Evolutionary conservation across 2,797 vertebrate genomes (phyloP), one percentile per base, ranked within the genome.

Genomic region (Enteromius argenteus): DNA sequence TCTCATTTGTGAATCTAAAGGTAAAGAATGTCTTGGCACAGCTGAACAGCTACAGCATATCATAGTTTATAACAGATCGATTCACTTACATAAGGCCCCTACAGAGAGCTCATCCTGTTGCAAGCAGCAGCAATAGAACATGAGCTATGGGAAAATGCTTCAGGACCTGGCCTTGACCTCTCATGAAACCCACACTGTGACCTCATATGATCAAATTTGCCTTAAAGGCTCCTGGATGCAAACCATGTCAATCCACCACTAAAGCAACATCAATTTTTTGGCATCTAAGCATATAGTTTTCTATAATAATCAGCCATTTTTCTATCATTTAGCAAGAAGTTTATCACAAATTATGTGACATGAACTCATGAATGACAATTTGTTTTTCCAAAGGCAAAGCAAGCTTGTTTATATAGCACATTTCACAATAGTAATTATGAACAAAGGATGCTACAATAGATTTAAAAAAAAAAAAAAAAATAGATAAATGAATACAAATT

Each of bases 141-240:
- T 74, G 64, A 64, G 42, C 27, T 19, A 75, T 75, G 32, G n/a
- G 72, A 49, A 66, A 83, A 27, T 83, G 72, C 60, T 73, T 79
- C 37, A 42, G 15, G 17, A 42, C 42, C 42, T 53, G 56, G 49
- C 44, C n/a, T 30, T 53, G 68, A 62, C 76, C 72, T 71, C 23
- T 79, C 7, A 53, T 66, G 6, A 53, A 84, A 73, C 76, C 44
- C 56, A 64, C 68, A 42, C 46, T 62, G 67, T 79, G 68, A 84
- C 68, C 42, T 73, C 46, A 60, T 39, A 39, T 72, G 71, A 49
- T 71, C 77, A 62, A 32, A 79, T 79, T 84, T 78, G 67, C 32
- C 30, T 73, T 72, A 53, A 51, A 79, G 46, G 42, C 67, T 30
- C 76, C 68, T 56, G 56, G 19, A 75, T 66, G 32, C 42, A 66